These are phyloP conservation scores for Percina caprodes DNA, from an alignment of 2,113 vertebrate genomes.

Conservation along the genomic window DNA sequence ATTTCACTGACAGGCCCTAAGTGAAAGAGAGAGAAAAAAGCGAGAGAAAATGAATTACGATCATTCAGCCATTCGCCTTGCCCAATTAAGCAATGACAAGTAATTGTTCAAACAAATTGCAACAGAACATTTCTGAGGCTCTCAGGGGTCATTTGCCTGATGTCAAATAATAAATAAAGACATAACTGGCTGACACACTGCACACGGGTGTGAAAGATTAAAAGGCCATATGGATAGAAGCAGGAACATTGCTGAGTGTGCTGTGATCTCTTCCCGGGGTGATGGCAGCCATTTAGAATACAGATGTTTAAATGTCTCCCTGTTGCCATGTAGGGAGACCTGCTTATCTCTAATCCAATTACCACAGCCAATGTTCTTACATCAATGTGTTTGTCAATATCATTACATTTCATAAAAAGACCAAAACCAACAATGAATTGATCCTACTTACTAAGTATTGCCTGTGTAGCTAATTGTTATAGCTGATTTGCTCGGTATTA, in stretches of 20 bases:
- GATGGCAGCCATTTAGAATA: constrained; percentile 60
- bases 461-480: background rate
- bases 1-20: constrained; percentile 31
- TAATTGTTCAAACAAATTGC: constrained; percentile 76
- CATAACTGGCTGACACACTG: constrained; percentile 61
- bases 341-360: constrained; percentile 28
- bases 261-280: constrained; percentile 51
- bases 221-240: constrained; percentile 70
- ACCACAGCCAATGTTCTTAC: background rate
- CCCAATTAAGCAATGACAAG: constrained; percentile 77
- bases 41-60: constrained; percentile 58
- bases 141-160: constrained; percentile 69
- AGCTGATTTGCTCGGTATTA: background rate
- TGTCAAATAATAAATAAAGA: constrained; percentile 76
- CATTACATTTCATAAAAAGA: constrained; percentile 8
- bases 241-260: constrained; percentile 51
- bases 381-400: background rate
- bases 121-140: constrained; percentile 62
- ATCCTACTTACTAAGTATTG: background rate
- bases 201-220: constrained; percentile 60
- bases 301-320: constrained; percentile 67
- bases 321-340: constrained; percentile 29
- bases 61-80: constrained; percentile 60
- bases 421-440: background rate
- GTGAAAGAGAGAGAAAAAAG: constrained; percentile 28